Evolutionary conservation across 1,140 invertebrate species (phyloP).

Genomic region (Lucilia sericata): DNA sequence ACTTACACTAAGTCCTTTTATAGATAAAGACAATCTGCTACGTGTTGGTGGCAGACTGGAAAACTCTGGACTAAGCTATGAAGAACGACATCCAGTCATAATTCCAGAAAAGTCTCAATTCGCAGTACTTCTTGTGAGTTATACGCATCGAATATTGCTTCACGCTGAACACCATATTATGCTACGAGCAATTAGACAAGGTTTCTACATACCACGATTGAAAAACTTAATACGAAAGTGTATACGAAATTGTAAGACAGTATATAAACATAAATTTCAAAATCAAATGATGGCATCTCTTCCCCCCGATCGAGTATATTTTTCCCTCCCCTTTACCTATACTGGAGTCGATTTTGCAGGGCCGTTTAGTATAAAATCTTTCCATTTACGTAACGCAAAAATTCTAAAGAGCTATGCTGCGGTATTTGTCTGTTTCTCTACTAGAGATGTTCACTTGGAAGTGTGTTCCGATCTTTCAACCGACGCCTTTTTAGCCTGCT

Average conservation of each 20-base stretch:
- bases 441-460: constrained; percentile 5
- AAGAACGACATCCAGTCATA: constrained; percentile 20
- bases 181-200: constrained; percentile 19
- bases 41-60: constrained; percentile 19
- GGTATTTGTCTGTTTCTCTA: constrained; percentile 9
- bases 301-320: constrained; percentile 46
- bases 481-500: neutral
- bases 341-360: constrained; percentile 52
- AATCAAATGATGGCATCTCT: constrained; percentile 46
- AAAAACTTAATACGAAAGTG: neutral
- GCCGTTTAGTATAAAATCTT: constrained; percentile 33
- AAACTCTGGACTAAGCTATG: constrained; percentile 14
- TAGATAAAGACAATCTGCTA: neutral
- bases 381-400: neutral
- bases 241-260: neutral
- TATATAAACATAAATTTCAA: constrained; percentile 17
- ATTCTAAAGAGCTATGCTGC: constrained; percentile 1
- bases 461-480: constrained; percentile 26
- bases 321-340: constrained; percentile 38
- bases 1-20: constrained; percentile 11
- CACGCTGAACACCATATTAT: constrained; percentile 12
- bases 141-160: neutral
- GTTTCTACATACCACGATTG: neutral
- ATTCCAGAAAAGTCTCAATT: constrained; percentile 13
- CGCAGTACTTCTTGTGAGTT: neutral